These are phyloP conservation scores for Myotis yumanensis DNA, from an alignment of 2,113 vertebrate genomes.

Conservation along the genomic window DNA sequence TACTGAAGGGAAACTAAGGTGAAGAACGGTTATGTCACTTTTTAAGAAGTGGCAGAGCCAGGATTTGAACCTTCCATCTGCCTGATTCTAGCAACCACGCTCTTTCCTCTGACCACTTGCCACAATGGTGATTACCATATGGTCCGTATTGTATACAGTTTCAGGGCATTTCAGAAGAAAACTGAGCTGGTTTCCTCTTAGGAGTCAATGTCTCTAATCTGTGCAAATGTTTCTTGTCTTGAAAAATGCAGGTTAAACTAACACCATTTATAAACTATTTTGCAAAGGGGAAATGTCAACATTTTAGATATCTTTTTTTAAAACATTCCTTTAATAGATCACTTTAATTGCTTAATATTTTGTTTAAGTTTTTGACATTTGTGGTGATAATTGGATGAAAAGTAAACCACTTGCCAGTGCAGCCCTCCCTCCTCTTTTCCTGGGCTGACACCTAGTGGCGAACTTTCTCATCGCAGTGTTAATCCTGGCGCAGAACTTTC, in stretches of 20 bases:
- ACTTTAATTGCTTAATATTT: slow-evolving; percentile 80
- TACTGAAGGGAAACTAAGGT: slow-evolving; percentile 40
- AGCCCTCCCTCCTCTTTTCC: slow-evolving; percentile 72
- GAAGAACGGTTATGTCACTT: background rate
- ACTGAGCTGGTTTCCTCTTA: slow-evolving; percentile 55
- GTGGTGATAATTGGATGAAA: slow-evolving; percentile 49
- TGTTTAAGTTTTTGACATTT: slow-evolving; percentile 71
- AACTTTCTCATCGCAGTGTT: background rate
- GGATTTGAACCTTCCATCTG: slow-evolving; percentile 42
- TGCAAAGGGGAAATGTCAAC: slow-evolving; percentile 75
- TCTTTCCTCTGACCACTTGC: background rate
- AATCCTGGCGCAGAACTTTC: background rate
- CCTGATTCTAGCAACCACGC: background rate
- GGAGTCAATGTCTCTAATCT: slow-evolving; percentile 64
- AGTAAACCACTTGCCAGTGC: background rate
- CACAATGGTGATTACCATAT: slow-evolving; percentile 1
- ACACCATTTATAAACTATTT: slow-evolving; percentile 70
- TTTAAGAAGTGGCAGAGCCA: slow-evolving; percentile 50
- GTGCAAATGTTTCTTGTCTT: slow-evolving; percentile 70
- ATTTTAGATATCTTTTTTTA: slow-evolving; percentile 67
- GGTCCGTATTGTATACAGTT: slow-evolving; percentile 7
- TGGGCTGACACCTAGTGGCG: slow-evolving; percentile 87
- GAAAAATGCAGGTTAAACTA: slow-evolving; percentile 69
- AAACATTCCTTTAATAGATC: slow-evolving; percentile 68
- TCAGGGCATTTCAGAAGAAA: slow-evolving; percentile 59